These are phyloP conservation scores for Trididemnum clinides DNA, from an alignment of 23 tunicate species.

Conservation along the genomic window DNA sequence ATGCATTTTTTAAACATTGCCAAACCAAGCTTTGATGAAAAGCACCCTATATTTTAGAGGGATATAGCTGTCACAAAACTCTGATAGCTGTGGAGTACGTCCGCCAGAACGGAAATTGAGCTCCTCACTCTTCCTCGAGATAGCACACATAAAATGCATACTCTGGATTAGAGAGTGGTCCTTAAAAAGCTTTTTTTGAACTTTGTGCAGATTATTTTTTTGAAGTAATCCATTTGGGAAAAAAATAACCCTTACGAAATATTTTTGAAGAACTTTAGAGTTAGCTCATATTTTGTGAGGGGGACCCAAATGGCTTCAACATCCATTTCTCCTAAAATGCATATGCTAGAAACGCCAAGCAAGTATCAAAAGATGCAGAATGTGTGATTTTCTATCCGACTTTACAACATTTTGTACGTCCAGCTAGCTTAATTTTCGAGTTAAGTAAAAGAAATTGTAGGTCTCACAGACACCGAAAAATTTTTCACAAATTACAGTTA, in stretches of 20 bases:
- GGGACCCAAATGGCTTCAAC: background rate
- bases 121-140: background rate
- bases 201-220: background rate
- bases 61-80: background rate
- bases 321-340: background rate
- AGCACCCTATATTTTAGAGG: background rate
- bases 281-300: background rate
- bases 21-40: background rate
- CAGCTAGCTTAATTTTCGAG: no score
- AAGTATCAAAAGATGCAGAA: background rate
- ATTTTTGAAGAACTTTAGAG: background rate
- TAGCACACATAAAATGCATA: constrained; percentile 1
- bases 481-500: no score
- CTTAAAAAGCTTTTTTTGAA: background rate
- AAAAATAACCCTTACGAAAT: background rate
- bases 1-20: background rate
- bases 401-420: no score
- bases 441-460: no score
- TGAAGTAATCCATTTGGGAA: background rate
- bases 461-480: no score
- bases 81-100: background rate
- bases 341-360: background rate
- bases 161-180: background rate
- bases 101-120: background rate
- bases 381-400: background rate